Conservation (phyloP, 2,888 invertebrate species). For the Iselma pallidipennis region DNA sequence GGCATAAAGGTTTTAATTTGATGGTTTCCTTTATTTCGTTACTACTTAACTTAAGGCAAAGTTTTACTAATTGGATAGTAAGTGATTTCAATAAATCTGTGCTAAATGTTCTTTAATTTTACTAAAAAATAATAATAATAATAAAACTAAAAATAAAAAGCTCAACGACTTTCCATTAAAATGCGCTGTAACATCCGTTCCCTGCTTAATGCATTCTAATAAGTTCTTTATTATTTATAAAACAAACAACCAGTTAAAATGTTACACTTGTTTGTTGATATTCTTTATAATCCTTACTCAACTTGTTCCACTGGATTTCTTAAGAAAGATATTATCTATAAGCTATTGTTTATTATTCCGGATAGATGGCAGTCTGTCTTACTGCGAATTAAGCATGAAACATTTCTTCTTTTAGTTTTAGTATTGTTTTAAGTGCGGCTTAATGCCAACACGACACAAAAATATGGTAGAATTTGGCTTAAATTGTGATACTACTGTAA, state of each 20-base stretch:
- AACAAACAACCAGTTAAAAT: constrained; percentile 21
- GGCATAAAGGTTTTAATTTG: neutral
- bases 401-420: constrained; percentile 21
- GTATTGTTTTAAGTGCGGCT: constrained; percentile 47
- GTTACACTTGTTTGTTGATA: constrained; percentile 8
- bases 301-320: constrained; percentile 44
- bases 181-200: constrained; percentile 29
- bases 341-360: constrained; percentile 48
- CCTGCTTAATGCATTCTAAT: constrained; percentile 37
- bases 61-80: neutral
- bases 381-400: constrained; percentile 37
- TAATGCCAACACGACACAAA: constrained; percentile 25
- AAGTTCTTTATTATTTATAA: constrained; percentile 29
- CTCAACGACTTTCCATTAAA: constrained; percentile 28
- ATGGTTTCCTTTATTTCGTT: neutral
- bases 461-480: constrained; percentile 47
- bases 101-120: neutral
- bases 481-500: constrained; percentile 40
- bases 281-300: constrained; percentile 13
- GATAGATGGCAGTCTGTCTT: constrained; percentile 44
- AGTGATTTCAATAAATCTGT: neutral
- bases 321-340: constrained; percentile 50
- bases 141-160: constrained; percentile 1
- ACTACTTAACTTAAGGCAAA: neutral
- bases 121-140: neutral